phyloP scores from a whole-genome alignment of 1,140 invertebrate species.

The Diachasma alloeum region DNA sequence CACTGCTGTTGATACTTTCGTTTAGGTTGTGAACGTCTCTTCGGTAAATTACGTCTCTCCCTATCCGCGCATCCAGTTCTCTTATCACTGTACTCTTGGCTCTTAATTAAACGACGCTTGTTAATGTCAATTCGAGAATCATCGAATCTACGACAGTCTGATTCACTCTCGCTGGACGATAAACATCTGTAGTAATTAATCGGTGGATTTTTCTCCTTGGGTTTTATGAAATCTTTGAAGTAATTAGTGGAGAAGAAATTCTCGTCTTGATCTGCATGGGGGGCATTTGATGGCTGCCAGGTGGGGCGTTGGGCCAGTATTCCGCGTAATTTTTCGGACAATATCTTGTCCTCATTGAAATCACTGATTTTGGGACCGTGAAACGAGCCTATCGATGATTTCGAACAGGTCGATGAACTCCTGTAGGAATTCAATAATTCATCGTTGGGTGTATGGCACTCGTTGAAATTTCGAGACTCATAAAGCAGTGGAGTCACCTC shows the following conservation, averaged over 20 bases:
- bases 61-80: neutral
- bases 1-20: conserved; percentile 55
- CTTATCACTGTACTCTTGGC: neutral
- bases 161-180: conserved; percentile 54
- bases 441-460: conserved; percentile 9
- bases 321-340: conserved; percentile 50
- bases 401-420: conserved; percentile 45
- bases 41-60: conserved; percentile 23
- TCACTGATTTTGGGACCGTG: conserved; percentile 58
- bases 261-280: neutral
- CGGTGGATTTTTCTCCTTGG: conserved; percentile 31
- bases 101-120: conserved; percentile 24
- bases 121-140: conserved; percentile 9
- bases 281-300: conserved; percentile 34
- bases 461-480: neutral
- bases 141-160: conserved; percentile 26
- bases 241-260: conserved; percentile 61
- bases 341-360: conserved; percentile 62
- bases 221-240: conserved; percentile 51
- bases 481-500: neutral
- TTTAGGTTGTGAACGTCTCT: conserved; percentile 36
- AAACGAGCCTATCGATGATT: conserved; percentile 43
- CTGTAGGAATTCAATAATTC: conserved; percentile 33
- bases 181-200: conserved; percentile 41
- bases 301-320: conserved; percentile 39